phyloP scores from a whole-genome alignment of 2,888 invertebrate genomes.

The Eupithecia vulgata region DNA sequence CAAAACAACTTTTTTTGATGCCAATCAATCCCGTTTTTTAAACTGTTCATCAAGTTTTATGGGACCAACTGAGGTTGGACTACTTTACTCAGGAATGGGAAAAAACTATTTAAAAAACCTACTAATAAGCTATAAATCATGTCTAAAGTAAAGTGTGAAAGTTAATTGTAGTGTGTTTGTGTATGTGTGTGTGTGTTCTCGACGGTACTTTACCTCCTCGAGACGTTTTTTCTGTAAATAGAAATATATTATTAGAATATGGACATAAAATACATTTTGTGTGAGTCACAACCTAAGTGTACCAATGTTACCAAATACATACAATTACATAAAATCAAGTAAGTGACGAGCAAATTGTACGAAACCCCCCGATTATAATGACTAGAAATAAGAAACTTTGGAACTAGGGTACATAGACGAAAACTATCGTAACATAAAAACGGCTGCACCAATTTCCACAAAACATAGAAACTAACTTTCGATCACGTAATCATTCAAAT shows the following conservation, averaged over 20 bases:
- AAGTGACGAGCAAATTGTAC: not conserved
- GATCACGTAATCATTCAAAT: not conserved
- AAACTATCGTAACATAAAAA: not conserved
- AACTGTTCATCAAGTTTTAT: too few species aligned
- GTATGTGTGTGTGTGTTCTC: constrained; percentile 23
- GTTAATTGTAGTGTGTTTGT: not conserved
- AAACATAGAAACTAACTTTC: not conserved
- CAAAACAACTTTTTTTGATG: too few species aligned
- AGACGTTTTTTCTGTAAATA: constrained; percentile 90
- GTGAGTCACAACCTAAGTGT: constrained; percentile 23
- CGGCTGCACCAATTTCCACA: not conserved
- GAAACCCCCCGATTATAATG: not conserved
- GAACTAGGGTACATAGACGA: not conserved
- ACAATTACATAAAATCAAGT: not conserved
- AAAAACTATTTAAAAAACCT: too few species aligned
- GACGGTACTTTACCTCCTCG: constrained; percentile 87
- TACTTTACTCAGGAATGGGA: too few species aligned
- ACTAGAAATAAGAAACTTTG: not conserved
- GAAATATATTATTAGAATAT: constrained; percentile 67
- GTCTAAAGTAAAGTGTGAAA: too few species aligned
- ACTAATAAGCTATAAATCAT: too few species aligned
- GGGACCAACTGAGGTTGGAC: too few species aligned
- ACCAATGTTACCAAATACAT: constrained; percentile 28
- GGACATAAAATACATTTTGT: constrained; percentile 1
- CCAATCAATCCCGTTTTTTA: too few species aligned